Evolutionary conservation across 2,888 invertebrate species (phyloP).

Genomic region (Epistrophe grossulariae): DNA sequence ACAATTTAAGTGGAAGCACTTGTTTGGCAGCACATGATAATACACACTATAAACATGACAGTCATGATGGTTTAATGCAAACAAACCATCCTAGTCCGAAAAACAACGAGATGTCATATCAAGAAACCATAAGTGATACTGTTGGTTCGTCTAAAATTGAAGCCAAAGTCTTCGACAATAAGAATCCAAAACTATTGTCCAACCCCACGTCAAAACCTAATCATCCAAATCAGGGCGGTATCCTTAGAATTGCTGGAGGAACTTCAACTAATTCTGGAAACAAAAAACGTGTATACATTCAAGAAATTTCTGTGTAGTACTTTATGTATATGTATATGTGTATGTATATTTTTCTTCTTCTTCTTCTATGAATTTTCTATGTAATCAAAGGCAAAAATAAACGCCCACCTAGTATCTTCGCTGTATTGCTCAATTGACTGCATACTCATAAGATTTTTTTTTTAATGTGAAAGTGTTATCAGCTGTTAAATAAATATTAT

Average conservation of each 20-base stretch:
- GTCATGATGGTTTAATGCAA: slow-evolving; percentile 80
- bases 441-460: slow-evolving; percentile 39
- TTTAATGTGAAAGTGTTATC: slow-evolving; percentile 40
- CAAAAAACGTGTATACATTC: slow-evolving; percentile 96
- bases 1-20: slow-evolving; percentile 24
- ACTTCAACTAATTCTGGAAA: slow-evolving; percentile 88
- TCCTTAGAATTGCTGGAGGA: slow-evolving; percentile 86
- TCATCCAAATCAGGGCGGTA: slow-evolving; percentile 84
- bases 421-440: slow-evolving; percentile 49
- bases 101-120: slow-evolving; percentile 81
- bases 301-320: slow-evolving; percentile 93
- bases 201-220: slow-evolving; percentile 83
- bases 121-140: slow-evolving; percentile 81
- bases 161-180: slow-evolving; percentile 84
- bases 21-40: slow-evolving; percentile 13
- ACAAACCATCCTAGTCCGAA: slow-evolving; percentile 21
- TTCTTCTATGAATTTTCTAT: slow-evolving; percentile 14
- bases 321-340: slow-evolving; percentile 11
- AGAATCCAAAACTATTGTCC: slow-evolving; percentile 85
- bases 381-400: slow-evolving; percentile 20
- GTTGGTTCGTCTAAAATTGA: slow-evolving; percentile 80
- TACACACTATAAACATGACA: slow-evolving; percentile 76
- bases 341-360: slow-evolving; percentile 8
- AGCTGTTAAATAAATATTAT: slow-evolving; percentile 43
- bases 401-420: slow-evolving; percentile 46